Percentiles rank a stretch among this genome's conserved stretches.
Conservation (phyloP, 2,113 vertebrate species). For the Cheilinus undulatus region DNA sequence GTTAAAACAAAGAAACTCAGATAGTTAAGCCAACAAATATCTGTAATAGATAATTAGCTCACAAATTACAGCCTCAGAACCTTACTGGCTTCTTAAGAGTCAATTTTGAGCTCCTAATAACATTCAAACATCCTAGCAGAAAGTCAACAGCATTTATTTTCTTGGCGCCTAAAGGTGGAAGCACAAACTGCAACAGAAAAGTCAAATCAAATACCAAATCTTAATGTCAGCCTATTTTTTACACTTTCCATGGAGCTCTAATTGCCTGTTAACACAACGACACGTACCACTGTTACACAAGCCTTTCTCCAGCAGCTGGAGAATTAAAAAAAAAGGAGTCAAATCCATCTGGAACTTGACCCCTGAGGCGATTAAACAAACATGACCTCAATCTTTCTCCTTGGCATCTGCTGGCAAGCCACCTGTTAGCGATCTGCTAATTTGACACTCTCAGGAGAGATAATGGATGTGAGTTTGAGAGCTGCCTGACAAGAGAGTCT, state of each 20-base stretch:
- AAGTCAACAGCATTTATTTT: slow-evolving; percentile 20
- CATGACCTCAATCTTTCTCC: slow-evolving; percentile 75
- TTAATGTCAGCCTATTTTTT: slow-evolving; percentile 19
- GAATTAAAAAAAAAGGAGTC: slow-evolving; percentile 23
- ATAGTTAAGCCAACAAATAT: background rate
- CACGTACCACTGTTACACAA: slow-evolving; percentile 1
- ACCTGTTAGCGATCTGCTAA: slow-evolving; percentile 72
- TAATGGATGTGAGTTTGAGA: slow-evolving; percentile 71
- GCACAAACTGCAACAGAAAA: background rate
- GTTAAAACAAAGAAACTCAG: too few relatives aligned
- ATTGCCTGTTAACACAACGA: slow-evolving; percentile 46
- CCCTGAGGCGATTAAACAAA: slow-evolving; percentile 72
- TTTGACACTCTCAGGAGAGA: slow-evolving; percentile 72
- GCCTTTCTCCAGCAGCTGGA: slow-evolving; percentile 31
- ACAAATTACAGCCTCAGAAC: slow-evolving; percentile 9
- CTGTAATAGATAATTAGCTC: background rate
- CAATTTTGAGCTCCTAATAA: background rate
- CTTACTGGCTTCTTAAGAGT: background rate
- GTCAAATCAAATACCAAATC: slow-evolving; percentile 19
- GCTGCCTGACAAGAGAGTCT: slow-evolving; percentile 53
- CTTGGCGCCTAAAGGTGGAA: slow-evolving; percentile 4
- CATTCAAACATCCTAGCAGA: slow-evolving; percentile 14
- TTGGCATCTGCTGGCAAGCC: slow-evolving; percentile 64
- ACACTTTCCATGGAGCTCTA: slow-evolving; percentile 35
- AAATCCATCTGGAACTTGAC: slow-evolving; percentile 66